phyloP scores from a whole-genome alignment of 2,797 vertebrate genomes.

The Ptychadena robeensis region DNA sequence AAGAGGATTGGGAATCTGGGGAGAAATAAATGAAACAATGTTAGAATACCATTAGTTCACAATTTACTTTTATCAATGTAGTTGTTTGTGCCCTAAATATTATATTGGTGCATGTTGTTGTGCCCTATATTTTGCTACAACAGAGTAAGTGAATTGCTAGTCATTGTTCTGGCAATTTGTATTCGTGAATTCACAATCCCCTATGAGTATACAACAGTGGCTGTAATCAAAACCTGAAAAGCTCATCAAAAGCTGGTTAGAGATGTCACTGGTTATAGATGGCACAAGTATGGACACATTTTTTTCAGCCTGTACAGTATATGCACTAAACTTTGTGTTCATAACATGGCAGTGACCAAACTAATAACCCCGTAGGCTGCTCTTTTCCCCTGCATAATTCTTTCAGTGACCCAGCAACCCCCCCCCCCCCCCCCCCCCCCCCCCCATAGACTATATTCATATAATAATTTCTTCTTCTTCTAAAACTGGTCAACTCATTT shows the following conservation, averaged over 20 bases:
- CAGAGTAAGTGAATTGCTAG: neutral
- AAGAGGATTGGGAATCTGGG: conserved; percentile 95
- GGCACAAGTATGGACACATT: neutral
- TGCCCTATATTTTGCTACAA: no score
- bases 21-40: conserved; percentile 29
- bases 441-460: no score
- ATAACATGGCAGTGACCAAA: no score
- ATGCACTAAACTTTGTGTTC: neutral
- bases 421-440: no score
- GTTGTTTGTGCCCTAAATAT: neutral
- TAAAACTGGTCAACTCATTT: no score
- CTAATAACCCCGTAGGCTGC: no score
- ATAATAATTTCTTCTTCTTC: no score
- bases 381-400: no score
- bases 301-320: neutral
- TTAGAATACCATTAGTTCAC: neutral
- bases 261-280: no score
- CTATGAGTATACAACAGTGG: neutral
- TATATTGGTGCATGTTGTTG: no score
- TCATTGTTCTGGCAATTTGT: neutral
- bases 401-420: no score
- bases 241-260: no score
- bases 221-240: neutral
- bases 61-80: neutral
- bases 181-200: neutral